phyloP scores from a whole-genome alignment of 2,797 vertebrate genomes.

The Crocidura indochinensis region DNA sequence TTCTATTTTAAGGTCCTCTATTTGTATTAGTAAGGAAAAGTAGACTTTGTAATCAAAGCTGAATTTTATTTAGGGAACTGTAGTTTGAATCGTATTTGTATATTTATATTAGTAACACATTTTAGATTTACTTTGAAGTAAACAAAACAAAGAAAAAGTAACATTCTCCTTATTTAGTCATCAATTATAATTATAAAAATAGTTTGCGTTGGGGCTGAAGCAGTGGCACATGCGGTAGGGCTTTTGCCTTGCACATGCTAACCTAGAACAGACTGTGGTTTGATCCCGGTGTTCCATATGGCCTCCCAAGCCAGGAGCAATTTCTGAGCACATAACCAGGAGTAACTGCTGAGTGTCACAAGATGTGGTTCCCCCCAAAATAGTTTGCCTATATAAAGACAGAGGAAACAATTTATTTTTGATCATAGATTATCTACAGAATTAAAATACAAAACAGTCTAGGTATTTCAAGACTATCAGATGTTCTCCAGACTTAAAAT shows the following conservation, averaged over 20 bases:
- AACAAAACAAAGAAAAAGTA: no score
- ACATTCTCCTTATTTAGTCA: not conserved
- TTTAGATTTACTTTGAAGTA: not conserved
- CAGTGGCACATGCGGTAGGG: no score
- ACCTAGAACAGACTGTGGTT: no score
- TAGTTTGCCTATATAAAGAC: not conserved
- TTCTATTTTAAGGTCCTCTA: not conserved
- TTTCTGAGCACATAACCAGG: no score
- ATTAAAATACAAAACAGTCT: conserved; percentile 2
- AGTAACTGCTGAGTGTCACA: no score
- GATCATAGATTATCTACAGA: not conserved
- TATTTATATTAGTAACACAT: not conserved
- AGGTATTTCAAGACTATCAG: conserved; percentile 43
- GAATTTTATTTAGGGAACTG: not conserved
- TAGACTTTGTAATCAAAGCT: not conserved
- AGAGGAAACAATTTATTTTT: not conserved
- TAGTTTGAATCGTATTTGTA: not conserved
- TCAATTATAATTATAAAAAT: not conserved
- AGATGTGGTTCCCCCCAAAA: not conserved
- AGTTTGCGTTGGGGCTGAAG: no score
- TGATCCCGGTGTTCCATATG: no score
- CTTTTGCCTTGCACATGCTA: no score
- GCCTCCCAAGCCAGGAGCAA: no score
- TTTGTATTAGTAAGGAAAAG: not conserved
- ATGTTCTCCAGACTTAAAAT: not conserved